Percentiles rank a stretch among this genome's conserved stretches.
Evolutionary conservation across 2,888 invertebrate genomes (phyloP).

Genomic region (Papilio demoleus): DNA sequence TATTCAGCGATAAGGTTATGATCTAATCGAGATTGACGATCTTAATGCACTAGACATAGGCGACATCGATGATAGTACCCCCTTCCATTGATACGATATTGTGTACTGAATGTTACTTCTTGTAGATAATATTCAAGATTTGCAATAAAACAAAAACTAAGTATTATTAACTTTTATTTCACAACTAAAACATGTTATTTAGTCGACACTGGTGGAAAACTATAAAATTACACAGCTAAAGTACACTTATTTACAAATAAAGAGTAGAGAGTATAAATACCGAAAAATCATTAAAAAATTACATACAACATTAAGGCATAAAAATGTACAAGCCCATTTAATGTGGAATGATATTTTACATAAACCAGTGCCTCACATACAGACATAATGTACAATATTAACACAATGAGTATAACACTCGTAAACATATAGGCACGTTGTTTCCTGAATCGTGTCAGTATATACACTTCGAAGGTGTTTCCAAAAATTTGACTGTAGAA

Average conservation of each 20-base stretch:
- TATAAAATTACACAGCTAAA: slow-evolving; percentile 68
- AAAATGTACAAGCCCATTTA: slow-evolving; percentile 39
- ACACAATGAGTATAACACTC: slow-evolving; percentile 32
- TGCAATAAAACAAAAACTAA: slow-evolving; percentile 46
- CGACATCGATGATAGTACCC: too few species aligned
- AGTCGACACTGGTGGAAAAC: slow-evolving; percentile 76
- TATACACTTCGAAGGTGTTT: slow-evolving; percentile 1
- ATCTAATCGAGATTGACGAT: background rate
- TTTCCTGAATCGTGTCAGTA: slow-evolving; percentile 43
- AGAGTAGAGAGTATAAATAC: slow-evolving; percentile 41
- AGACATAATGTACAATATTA: slow-evolving; percentile 42
- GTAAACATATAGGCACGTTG: slow-evolving; percentile 46
- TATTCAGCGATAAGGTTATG: background rate
- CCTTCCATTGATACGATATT: too few species aligned
- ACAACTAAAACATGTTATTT: slow-evolving; percentile 71
- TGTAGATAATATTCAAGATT: too few species aligned
- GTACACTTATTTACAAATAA: slow-evolving; percentile 69
- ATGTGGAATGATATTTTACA: slow-evolving; percentile 32
- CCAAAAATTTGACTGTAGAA: slow-evolving; percentile 18
- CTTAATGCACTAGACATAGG: background rate
- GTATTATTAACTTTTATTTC: slow-evolving; percentile 74
- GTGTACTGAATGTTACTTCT: background rate
- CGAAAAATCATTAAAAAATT: slow-evolving; percentile 38
- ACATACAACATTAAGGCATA: slow-evolving; percentile 39
- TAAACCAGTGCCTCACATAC: slow-evolving; percentile 30